These are phyloP conservation scores for Pachliopta kotzebuea DNA, from an alignment of 2,888 invertebrate genomes.

Conservation along the genomic window DNA sequence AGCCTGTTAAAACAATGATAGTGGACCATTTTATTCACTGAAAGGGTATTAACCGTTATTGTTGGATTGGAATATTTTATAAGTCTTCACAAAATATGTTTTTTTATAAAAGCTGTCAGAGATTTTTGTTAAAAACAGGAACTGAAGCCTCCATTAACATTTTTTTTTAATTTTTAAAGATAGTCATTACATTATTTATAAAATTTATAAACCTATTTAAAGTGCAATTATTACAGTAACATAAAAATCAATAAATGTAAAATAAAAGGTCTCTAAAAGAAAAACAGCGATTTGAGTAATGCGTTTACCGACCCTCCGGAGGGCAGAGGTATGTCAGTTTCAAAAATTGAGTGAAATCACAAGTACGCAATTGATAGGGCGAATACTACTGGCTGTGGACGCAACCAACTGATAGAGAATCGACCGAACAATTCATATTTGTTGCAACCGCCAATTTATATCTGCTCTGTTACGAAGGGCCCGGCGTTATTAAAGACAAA, in stretches of 20 bases:
- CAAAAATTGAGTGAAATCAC: constrained; percentile 79
- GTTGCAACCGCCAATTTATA: constrained; percentile 70
- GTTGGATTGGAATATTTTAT: not conserved
- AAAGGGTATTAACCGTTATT: constrained; percentile 32
- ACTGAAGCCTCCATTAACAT: too few species aligned
- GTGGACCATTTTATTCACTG: constrained; percentile 38
- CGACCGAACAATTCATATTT: constrained; percentile 61
- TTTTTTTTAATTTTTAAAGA: too few species aligned
- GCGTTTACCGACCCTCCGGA: constrained; percentile 47
- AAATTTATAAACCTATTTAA: too few species aligned
- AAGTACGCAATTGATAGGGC: constrained; percentile 74
- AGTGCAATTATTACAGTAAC: too few species aligned
- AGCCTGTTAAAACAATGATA: constrained; percentile 71
- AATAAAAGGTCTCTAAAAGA: constrained; percentile 23
- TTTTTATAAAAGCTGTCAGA: not conserved
- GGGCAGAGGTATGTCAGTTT: constrained; percentile 71
- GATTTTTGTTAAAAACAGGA: too few species aligned
- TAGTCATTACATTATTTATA: too few species aligned
- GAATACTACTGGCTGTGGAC: constrained; percentile 40
- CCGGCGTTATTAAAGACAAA: constrained; percentile 68
- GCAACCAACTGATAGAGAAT: constrained; percentile 46
- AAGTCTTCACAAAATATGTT: too few species aligned
- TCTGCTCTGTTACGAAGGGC: constrained; percentile 70
- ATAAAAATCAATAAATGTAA: not conserved
- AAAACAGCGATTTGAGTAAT: constrained; percentile 69